These are phyloP conservation scores for Tupiocoris notatus DNA, from an alignment of 2,888 invertebrate species.

Conservation along the genomic window DNA sequence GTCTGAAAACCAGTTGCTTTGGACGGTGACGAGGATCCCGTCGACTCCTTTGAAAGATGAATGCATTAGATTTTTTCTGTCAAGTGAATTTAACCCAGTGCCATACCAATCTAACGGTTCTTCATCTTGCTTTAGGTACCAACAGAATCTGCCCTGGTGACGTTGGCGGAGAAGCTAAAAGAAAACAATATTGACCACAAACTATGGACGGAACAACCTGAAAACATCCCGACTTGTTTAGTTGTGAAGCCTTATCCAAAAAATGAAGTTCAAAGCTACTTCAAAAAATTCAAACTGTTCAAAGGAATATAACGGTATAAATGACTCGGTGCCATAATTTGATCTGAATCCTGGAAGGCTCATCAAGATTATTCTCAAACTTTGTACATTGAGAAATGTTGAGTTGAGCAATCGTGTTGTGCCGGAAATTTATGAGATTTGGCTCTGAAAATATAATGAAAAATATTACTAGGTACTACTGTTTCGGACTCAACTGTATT, in stretches of 20 bases:
- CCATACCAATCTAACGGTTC: too few relatives aligned
- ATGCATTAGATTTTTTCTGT: background rate
- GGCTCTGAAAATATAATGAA: too few relatives aligned
- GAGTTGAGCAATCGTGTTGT: too few relatives aligned
- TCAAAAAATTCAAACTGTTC: constrained; percentile 82
- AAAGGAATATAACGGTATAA: constrained; percentile 55
- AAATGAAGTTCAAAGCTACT: constrained; percentile 75
- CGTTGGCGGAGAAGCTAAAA: constrained; percentile 67
- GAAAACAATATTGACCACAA: constrained; percentile 78
- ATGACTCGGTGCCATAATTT: too few relatives aligned
- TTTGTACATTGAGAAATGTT: background rate
- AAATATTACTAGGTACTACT: too few relatives aligned
- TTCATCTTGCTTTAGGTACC: constrained; percentile 66
- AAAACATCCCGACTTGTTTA: constrained; percentile 91
- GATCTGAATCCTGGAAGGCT: too few relatives aligned
- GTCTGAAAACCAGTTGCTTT: too few relatives aligned
- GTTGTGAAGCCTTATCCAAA: constrained; percentile 91
- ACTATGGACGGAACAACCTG: constrained; percentile 96
- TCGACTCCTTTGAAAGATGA: too few relatives aligned
- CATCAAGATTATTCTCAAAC: background rate
- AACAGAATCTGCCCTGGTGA: constrained; percentile 70
- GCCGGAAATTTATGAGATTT: too few relatives aligned
- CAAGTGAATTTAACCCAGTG: background rate
- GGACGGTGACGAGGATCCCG: too few relatives aligned
- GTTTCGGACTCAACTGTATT: too few relatives aligned